Conservation (phyloP, 2,888 invertebrate genomes). For the Andricus curvator region DNA sequence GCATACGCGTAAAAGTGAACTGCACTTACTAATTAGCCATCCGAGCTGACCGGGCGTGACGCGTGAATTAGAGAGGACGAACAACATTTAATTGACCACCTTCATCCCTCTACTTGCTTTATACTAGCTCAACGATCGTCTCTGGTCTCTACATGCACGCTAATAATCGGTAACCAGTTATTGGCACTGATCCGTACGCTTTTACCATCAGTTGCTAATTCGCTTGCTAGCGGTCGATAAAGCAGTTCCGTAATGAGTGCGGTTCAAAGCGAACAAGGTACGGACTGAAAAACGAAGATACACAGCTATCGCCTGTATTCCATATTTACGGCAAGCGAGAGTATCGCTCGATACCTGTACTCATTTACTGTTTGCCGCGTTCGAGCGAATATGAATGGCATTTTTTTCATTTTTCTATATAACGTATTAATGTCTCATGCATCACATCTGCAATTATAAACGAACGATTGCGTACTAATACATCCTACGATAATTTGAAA, state of each 20-base stretch:
- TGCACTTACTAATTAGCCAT: conserved; percentile 1
- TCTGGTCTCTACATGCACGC: background rate
- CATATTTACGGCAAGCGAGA: background rate
- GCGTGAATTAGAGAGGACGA: conserved; percentile 11
- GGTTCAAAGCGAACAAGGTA: background rate
- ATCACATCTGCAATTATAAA: background rate
- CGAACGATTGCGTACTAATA: background rate
- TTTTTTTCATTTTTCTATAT: background rate
- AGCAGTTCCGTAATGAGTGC: background rate
- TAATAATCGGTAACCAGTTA: background rate
- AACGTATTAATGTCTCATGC: background rate
- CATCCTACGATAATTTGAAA: background rate
- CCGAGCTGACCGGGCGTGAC: conserved; percentile 1
- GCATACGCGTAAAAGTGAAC: background rate
- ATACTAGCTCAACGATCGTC: background rate
- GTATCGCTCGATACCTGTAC: background rate
- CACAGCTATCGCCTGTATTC: background rate
- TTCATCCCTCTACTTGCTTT: background rate
- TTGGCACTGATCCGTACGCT: background rate
- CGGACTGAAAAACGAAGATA: conserved; percentile 5
- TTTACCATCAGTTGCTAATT: background rate
- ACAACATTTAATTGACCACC: background rate
- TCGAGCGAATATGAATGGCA: background rate
- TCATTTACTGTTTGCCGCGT: background rate
- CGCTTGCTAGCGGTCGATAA: background rate